phyloP scores from a whole-genome alignment of 2,113 vertebrate genomes.

The Ictalurus punctatus region DNA sequence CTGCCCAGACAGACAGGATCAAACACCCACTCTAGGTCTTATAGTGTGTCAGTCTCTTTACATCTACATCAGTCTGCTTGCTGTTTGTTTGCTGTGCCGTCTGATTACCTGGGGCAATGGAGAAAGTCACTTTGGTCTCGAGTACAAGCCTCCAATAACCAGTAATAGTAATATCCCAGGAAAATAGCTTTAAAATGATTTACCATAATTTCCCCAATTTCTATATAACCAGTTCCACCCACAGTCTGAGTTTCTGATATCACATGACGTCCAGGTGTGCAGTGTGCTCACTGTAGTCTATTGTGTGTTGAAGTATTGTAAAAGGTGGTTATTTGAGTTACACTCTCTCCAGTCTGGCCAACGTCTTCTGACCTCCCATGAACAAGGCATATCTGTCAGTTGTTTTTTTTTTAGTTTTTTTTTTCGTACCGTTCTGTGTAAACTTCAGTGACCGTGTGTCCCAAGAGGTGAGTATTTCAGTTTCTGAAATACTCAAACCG shows the following conservation, averaged over 20 bases:
- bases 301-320: not conserved
- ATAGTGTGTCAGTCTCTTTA: not conserved
- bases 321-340: not conserved
- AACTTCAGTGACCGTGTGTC: not conserved
- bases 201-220: not conserved
- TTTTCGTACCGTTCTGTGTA: not conserved
- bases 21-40: slow-evolving; percentile 16
- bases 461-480: not conserved
- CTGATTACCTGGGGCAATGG: not conserved
- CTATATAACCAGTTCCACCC: not conserved
- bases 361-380: not conserved
- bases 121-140: not conserved
- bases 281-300: not conserved
- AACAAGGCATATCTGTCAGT: not conserved
- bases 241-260: not conserved
- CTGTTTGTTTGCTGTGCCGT: no score
- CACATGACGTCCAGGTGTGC: not conserved
- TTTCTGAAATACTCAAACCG: not conserved
- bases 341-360: not conserved
- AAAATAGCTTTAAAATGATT: not conserved
- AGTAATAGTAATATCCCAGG: not conserved
- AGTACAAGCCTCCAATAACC: not conserved
- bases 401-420: not conserved
- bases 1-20: slow-evolving; percentile 15
- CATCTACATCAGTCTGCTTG: not conserved